phyloP scores from a whole-genome alignment of 1,140 invertebrate species.

The Pogonus chalceus region DNA sequence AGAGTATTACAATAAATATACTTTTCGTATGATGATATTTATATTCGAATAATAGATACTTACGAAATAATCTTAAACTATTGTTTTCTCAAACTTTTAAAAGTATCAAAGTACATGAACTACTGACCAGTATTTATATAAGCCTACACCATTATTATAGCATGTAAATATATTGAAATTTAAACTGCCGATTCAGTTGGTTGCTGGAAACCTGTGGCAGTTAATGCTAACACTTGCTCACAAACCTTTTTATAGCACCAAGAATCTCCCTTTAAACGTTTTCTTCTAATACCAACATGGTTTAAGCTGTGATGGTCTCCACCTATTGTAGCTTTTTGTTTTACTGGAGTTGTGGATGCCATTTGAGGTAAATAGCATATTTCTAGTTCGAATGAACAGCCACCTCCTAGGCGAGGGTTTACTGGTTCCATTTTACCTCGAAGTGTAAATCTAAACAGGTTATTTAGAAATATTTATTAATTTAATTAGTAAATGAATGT shows the following conservation, averaged over 20 bases:
- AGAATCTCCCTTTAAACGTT: conserved; percentile 69
- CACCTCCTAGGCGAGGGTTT: conserved; percentile 31
- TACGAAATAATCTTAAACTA: too few species aligned
- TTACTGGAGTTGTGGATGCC: conserved; percentile 13
- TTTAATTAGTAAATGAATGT: too few species aligned
- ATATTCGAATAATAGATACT: too few species aligned
- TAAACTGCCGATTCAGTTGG: conserved; percentile 24
- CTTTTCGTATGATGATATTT: too few species aligned
- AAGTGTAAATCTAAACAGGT: conserved; percentile 50
- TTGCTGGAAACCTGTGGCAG: conserved; percentile 35
- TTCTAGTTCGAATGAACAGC: conserved; percentile 69
- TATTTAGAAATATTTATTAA: too few species aligned
- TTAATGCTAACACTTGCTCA: conserved; percentile 64
- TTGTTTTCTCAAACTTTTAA: too few species aligned
- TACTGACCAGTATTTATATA: too few species aligned
- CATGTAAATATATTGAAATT: conserved; percentile 2
- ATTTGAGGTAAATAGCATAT: conserved; percentile 52
- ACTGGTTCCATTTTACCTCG: conserved; percentile 46
- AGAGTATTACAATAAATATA: too few species aligned
- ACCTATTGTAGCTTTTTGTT: conserved; percentile 2
- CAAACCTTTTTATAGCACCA: conserved; percentile 83
- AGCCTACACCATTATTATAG: too few species aligned
- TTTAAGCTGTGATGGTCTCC: conserved; percentile 7
- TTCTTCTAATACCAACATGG: conserved; percentile 59
- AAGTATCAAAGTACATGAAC: too few species aligned